Evolutionary conservation across 53 echinoderm and acorn worm genomes (phyloP).

Genomic region (Zoroaster sp.): DNA sequence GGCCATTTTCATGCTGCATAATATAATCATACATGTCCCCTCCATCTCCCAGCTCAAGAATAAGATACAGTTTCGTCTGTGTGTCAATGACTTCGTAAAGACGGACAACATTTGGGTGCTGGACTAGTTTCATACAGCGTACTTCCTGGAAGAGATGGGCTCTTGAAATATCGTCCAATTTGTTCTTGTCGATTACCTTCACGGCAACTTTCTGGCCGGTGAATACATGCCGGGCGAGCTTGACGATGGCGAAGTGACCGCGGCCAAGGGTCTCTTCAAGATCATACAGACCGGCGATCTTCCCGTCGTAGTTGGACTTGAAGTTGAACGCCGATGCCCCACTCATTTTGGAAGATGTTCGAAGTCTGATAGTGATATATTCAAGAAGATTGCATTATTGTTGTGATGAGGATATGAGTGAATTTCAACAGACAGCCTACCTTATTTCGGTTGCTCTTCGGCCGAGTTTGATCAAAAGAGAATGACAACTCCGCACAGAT

Average conservation of each 20-base stretch:
- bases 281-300: conserved; percentile 97
- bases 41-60: conserved; percentile 97
- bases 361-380: background rate
- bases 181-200: conserved; percentile 97
- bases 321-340: conserved; percentile 28
- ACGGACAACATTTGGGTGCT: conserved; percentile 94
- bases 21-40: conserved; percentile 99
- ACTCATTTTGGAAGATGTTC: conserved; percentile 64
- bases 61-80: conserved; percentile 94
- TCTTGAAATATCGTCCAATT: conserved; percentile 89
- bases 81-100: conserved; percentile 99
- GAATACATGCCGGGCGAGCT: conserved; percentile 94
- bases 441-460: background rate
- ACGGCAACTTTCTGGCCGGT: conserved; percentile 97
- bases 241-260: conserved; percentile 99
- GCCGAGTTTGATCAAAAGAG: background rate
- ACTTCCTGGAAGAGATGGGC: conserved; percentile 99
- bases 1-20: conserved; percentile 97
- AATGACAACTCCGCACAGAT: background rate
- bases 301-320: conserved; percentile 83
- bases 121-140: conserved; percentile 96
- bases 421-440: background rate
- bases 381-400: conserved; percentile 12
- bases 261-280: conserved; percentile 95
- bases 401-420: background rate